Base-by-base conservation (phyloP, 2,113 vertebrate genomes). In the Hoplias malabaricus region DNA sequence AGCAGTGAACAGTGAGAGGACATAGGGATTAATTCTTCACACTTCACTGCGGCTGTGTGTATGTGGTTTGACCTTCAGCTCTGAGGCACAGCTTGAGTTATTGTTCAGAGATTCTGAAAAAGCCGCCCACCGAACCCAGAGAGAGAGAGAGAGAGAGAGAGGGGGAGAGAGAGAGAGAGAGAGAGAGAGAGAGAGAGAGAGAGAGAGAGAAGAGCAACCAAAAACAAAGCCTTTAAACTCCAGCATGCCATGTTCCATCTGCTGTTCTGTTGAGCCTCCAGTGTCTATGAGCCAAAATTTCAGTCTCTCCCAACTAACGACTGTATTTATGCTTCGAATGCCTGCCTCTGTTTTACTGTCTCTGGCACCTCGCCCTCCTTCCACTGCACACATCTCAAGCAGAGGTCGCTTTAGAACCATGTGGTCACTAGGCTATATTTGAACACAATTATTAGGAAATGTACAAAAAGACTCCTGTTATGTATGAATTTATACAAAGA, bases 21-120 rank as follows among this genome's bases (percentile, higher is more conserved):
- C 13, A 61, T 13, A 36, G 50, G 69, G 80, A 83, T 73, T 76
- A 53, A 78, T 85, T 81, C 66, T 81, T 83, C 82, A 56, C 73
- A 46, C n/a, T 42, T 67, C 48, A 48, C 43, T 13, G 42, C 16
- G 42, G 11, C 12, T 43, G 12, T 43, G 42, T 46, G 43, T 42
- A 8, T 69, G 80, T 38, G 73, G 67, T 77, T 54, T 72, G 75
- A 83, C 81, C 77, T 81, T 75, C 71, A 67, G 75, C 57, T 79
- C 36, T 69, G 31, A 73, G 42, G 29, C 38, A 42, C 36, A 59
- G 69, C 23, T 73, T 73, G 38, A 73, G 38, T 40, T 46, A 73
- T 57, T 43, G n/a, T n/a, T 42, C 5, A 9, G 25, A 5, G 25
- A 5, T 56, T 33, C 8, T 56, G 31, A 42, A 57, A 42, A n/a